Evolutionary conservation across 2,888 invertebrate species (phyloP).

Genomic region (Flabesymbios commensalis): DNA sequence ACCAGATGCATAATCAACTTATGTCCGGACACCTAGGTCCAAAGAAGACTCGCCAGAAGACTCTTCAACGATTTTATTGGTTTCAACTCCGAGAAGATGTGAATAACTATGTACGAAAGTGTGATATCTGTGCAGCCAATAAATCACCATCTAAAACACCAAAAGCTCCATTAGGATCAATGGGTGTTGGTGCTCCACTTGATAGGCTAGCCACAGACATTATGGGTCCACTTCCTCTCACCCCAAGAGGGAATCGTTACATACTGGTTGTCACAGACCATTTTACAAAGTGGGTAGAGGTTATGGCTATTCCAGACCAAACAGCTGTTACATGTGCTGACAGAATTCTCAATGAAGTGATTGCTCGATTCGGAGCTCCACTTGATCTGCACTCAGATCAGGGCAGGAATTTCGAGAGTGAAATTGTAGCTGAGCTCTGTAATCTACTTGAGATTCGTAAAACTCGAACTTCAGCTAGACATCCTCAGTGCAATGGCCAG

Average conservation of each 20-base stretch:
- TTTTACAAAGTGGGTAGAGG: slow-evolving; percentile 31
- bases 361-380: slow-evolving; percentile 24
- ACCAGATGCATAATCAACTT: slow-evolving; percentile 15
- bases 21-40: slow-evolving; percentile 25
- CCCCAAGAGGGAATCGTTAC: slow-evolving; percentile 29
- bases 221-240: slow-evolving; percentile 27
- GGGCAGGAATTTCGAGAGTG: slow-evolving; percentile 29
- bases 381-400: slow-evolving; percentile 28
- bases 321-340: slow-evolving; percentile 24
- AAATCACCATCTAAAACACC: slow-evolving; percentile 14
- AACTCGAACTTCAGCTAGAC: slow-evolving; percentile 24
- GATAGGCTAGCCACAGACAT: slow-evolving; percentile 28
- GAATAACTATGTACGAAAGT: slow-evolving; percentile 17
- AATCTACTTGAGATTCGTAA: slow-evolving; percentile 28
- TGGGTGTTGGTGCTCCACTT: slow-evolving; percentile 24
- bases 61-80: slow-evolving; percentile 19
- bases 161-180: slow-evolving; percentile 19
- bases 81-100: slow-evolving; percentile 20
- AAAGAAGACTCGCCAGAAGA: slow-evolving; percentile 19
- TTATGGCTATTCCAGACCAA: slow-evolving; percentile 27
- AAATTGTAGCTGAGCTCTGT: slow-evolving; percentile 34
- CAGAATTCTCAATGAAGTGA: slow-evolving; percentile 29
- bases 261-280: slow-evolving; percentile 30
- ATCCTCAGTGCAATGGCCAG: slow-evolving; percentile 29
- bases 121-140: slow-evolving; percentile 23